Base-by-base conservation (phyloP, 64 coral and sea anemone species). In the Montipora efflorescens region DNA sequence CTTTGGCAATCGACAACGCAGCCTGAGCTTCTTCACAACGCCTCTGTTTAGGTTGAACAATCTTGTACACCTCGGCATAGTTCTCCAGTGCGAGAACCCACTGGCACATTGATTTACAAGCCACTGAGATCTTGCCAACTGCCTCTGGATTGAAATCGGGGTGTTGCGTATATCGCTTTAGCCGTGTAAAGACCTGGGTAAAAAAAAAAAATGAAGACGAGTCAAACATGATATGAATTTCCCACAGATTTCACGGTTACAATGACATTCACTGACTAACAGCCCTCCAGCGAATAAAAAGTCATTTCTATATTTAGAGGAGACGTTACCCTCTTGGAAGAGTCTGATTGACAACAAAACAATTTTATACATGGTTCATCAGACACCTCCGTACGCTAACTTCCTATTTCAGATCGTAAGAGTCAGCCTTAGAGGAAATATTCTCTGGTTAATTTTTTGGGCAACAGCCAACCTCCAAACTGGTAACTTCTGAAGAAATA, bases 81-180 rank as follows among this genome's bases (percentile, higher is more conserved):
- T 94, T 94, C 67, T 99, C 98, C 55, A 99, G 79, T 12, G 98
- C 98, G 5, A 98, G 70, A 10, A 99, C 98, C 98, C 98, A 99
- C 18, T 94, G 84, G 82, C 98, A 99, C 95, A 99, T 99, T 20
- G 95, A 96, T 25, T 92, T 81, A 90, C 98, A 99, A 11, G 98
- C 98, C 14, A 94, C 93, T 15, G 98, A 96, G 21, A 96, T 99
- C 69, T 92, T 99, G 22, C 98, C 98, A 21, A 99, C 98, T 11
- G 89, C 75, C 52, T 99, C 98, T 21, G 98, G 98, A 57, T 92
- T 94, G 16, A 99, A 99, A 50, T 99, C 91, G 5, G 98, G 98
- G 77, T 99, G 92, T 8, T 94, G 95, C 18, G 98, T 99, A 18
- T 96, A 99, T 14, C 87, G 94, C 48, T 93, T 93, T 7, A 93